Base-by-base conservation (phyloP, 2,888 invertebrate genomes). In the Pseudococcus longispinus region DNA sequence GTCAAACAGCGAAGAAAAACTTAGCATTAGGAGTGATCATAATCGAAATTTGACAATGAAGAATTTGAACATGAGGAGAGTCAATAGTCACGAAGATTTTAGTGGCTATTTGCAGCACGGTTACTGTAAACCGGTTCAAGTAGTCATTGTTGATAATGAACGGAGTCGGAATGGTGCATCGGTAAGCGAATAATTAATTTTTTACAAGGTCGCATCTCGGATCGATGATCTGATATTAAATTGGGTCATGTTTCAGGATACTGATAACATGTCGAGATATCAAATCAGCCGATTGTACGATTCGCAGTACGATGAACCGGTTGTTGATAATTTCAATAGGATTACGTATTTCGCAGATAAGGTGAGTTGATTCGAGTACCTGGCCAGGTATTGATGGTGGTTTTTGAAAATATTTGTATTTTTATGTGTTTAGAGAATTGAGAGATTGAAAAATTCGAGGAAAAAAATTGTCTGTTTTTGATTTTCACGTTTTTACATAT, bases 11-110 rank as follows among this genome's bases (percentile, higher is more conserved):
- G 87, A 87, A 83, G 87, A 87, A 46, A 87, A 87, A 44, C 51
- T 87, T 15, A 87, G 70, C 46, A n/a, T 83, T 42, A 44, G 42
- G 26, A 83, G 65, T 18, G 83, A 87, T 46, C 32, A 70, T 26
- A 84, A 83, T 84, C 65, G 44, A 9, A 87, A 51, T 42, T 26
- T 74, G 26, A 26, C 46, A 18, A 74, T 44, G 44, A 60, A 70
- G 20, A 87, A 87, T 84, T 74, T 83, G n/a, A 87, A 87, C 37
- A 83, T 87, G 87, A 55, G 83, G 9, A 55, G 83, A 15, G 87
- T 87, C n/a, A 87, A 83, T 29, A 87, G 87, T 42, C 87, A 87
- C 74, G 83, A 87, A 65, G 87, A 87, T 74, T 87, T 87, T 29
- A 83, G 87, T 65, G 74, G 83, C 11, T 82, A 80, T 82, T 42